Conservation (phyloP, 2,888 invertebrate species). For the Oscheius sp. region DNA sequence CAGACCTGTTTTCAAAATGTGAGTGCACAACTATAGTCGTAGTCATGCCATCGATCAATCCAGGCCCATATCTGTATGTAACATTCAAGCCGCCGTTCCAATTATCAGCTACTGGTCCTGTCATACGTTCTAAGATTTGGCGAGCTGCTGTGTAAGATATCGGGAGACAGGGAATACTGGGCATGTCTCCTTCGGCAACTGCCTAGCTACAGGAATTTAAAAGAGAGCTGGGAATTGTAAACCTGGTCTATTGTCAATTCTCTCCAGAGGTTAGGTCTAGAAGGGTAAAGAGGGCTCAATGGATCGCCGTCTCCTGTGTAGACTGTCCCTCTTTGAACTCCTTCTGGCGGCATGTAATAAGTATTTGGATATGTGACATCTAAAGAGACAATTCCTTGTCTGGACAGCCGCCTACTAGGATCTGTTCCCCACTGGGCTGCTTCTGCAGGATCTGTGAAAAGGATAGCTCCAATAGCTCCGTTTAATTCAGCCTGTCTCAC, state of each 20-base stretch:
- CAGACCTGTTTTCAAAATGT: slow-evolving; percentile 53
- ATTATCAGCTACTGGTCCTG: slow-evolving; percentile 50
- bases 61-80: slow-evolving; percentile 74
- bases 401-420: slow-evolving; percentile 27
- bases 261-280: slow-evolving; percentile 73
- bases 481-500: slow-evolving; percentile 67
- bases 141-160: slow-evolving; percentile 74
- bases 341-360: slow-evolving; percentile 76
- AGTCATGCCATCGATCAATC: slow-evolving; percentile 62
- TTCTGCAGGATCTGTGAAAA: slow-evolving; percentile 71
- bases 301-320: slow-evolving; percentile 75
- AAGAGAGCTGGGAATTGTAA: neutral
- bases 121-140: slow-evolving; percentile 57
- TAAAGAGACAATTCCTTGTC: slow-evolving; percentile 22
- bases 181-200: slow-evolving; percentile 54
- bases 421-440: slow-evolving; percentile 62
- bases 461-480: slow-evolving; percentile 72
- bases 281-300: slow-evolving; percentile 76
- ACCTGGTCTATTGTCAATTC: slow-evolving; percentile 50
- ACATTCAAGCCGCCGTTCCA: slow-evolving; percentile 70
- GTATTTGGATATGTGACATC: slow-evolving; percentile 73
- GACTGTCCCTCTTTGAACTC: slow-evolving; percentile 75
- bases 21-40: slow-evolving; percentile 59
- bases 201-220: slow-evolving; percentile 35
- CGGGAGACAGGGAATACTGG: slow-evolving; percentile 75